A percentile compares a stretch with the other conserved stretches of the same genome.
These are phyloP conservation scores for Stenchaetothrips biformis DNA, from an alignment of 2,888 invertebrate genomes.

Conservation along the genomic window DNA sequence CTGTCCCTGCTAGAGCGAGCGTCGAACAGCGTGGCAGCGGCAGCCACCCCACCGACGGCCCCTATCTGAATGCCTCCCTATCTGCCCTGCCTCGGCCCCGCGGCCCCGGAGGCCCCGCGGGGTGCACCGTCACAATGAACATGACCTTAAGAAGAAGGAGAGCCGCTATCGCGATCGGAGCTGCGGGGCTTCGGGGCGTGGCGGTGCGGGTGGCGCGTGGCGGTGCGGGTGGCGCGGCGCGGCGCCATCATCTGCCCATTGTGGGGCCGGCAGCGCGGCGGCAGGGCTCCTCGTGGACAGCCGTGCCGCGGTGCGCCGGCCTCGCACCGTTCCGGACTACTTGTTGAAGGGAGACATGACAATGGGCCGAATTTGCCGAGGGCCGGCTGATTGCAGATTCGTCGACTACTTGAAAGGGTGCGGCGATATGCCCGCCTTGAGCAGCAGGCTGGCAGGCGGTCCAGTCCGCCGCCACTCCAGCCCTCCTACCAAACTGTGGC, in stretches of 20 bases:
- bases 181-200: background rate
- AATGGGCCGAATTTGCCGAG: background rate
- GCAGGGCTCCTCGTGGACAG: no score
- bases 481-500: background rate
- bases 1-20: no score
- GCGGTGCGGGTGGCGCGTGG: background rate
- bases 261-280: no score
- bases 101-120: no score
- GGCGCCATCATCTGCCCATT: no score
- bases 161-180: background rate
- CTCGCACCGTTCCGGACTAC: background rate
- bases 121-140: no score
- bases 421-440: background rate
- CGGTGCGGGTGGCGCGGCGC: no score
- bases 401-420: background rate
- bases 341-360: conserved; percentile 4
- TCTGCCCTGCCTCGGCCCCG: no score
- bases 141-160: background rate
- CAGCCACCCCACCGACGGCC: no score
- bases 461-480: background rate
- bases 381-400: background rate
- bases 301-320: background rate
- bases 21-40: no score
- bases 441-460: no score
- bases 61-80: no score